Conservation (phyloP, 2,113 vertebrate genomes). For the Chionis minor region DNA sequence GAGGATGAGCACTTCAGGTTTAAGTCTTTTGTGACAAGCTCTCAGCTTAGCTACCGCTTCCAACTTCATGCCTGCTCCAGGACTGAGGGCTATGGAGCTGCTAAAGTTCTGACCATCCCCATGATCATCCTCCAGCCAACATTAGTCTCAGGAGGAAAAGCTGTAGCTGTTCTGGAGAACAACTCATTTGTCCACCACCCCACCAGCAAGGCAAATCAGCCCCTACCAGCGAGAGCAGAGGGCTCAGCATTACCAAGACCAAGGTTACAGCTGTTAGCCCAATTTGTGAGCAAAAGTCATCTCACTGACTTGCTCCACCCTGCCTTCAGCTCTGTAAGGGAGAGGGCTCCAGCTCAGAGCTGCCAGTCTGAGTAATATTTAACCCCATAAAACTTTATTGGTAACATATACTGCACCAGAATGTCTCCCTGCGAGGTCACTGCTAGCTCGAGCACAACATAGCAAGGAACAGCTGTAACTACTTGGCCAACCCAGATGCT, state of each 20-base stretch:
- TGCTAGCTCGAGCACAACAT: neutral
- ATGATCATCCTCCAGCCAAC: neutral
- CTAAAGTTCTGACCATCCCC: neutral
- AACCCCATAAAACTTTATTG: conserved; percentile 59
- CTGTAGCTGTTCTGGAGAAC: neutral
- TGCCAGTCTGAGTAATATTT: conserved; percentile 57
- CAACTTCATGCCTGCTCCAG: neutral
- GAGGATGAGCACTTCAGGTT: neutral
- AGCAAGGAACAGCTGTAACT: neutral
- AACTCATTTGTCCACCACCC: neutral
- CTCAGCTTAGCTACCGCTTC: neutral
- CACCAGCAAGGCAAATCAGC: neutral
- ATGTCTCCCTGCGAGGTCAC: neutral
- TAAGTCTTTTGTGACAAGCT: neutral
- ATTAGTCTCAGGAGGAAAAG: neutral
- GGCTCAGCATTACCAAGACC: neutral
- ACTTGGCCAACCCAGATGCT: neutral
- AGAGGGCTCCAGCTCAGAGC: neutral
- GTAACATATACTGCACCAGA: conserved; percentile 37
- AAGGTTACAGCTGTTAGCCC: neutral
- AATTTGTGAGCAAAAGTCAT: neutral
- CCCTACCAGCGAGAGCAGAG: neutral
- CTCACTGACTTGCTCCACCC: neutral
- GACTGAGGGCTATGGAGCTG: neutral
- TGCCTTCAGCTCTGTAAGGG: neutral